A percentile compares a stretch with the other conserved stretches of the same genome.
Evolutionary conservation across 2,113 vertebrate genomes (phyloP).

Genomic region (Anolis carolinensis): DNA sequence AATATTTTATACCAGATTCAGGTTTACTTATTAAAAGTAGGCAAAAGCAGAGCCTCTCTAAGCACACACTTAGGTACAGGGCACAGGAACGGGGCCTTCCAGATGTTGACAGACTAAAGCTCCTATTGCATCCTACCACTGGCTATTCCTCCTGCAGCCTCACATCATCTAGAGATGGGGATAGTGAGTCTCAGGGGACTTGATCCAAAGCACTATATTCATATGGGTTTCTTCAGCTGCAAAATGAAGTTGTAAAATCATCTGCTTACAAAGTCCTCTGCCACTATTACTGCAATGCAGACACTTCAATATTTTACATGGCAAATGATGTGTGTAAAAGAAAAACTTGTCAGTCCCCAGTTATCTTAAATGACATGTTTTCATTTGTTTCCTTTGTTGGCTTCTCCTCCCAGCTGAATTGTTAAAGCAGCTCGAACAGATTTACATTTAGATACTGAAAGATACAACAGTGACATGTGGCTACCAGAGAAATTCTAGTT

Average conservation of each 20-base stretch:
- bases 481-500: background rate
- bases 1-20: background rate
- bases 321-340: background rate
- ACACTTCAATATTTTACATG: background rate
- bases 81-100: background rate
- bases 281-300: background rate
- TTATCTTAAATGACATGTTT: background rate
- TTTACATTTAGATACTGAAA: slow-evolving; percentile 17
- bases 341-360: background rate
- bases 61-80: background rate
- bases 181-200: background rate
- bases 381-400: background rate
- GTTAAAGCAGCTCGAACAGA: slow-evolving; percentile 31
- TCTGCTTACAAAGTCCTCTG: background rate
- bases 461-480: slow-evolving; percentile 23
- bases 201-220: background rate
- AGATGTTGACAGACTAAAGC: background rate
- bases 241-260: slow-evolving; percentile 1
- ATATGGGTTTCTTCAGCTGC: slow-evolving; percentile 10
- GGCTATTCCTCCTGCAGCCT: background rate
- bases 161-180: background rate
- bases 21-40: background rate
- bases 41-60: background rate
- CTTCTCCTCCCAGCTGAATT: background rate
- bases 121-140: background rate